Evolutionary conservation across 2,113 vertebrate species (phyloP).

Genomic region (Chaetorhynchus papuensis): DNA sequence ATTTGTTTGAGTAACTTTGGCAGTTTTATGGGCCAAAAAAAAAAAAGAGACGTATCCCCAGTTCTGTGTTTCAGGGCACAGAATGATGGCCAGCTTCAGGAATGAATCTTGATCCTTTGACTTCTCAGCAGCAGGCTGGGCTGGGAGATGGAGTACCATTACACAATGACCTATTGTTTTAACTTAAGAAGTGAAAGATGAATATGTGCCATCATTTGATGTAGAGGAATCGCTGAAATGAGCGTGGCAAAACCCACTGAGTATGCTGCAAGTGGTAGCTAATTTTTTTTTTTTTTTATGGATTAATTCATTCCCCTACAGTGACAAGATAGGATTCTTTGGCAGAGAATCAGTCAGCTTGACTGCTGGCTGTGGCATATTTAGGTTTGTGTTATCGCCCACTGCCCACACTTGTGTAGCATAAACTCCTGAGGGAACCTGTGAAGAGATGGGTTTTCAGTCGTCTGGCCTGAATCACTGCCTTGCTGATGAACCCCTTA

Average conservation of each 20-base stretch:
- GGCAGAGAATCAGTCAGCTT: neutral
- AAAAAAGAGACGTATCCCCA: neutral
- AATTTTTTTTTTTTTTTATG: neutral
- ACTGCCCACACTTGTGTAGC: neutral
- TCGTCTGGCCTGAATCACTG: neutral
- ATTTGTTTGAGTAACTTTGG: neutral
- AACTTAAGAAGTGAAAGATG: neutral
- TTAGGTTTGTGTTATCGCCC: constrained; percentile 20
- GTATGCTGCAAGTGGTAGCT: neutral
- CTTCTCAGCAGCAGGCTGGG: neutral
- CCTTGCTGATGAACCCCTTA: neutral
- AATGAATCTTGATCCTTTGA: neutral
- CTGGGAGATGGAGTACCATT: neutral
- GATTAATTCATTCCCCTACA: neutral
- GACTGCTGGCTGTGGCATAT: neutral
- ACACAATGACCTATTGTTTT: neutral
- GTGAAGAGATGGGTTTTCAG: neutral
- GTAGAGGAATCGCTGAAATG: neutral
- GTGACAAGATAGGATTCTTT: neutral
- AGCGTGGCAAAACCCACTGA: neutral
- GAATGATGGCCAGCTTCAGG: neutral
- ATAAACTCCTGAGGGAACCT: neutral
- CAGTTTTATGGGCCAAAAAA: neutral
- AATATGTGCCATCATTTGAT: neutral
- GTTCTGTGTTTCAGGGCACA: neutral